Base-by-base conservation (phyloP, 2,113 vertebrate species). In the Siniperca chuatsi region DNA sequence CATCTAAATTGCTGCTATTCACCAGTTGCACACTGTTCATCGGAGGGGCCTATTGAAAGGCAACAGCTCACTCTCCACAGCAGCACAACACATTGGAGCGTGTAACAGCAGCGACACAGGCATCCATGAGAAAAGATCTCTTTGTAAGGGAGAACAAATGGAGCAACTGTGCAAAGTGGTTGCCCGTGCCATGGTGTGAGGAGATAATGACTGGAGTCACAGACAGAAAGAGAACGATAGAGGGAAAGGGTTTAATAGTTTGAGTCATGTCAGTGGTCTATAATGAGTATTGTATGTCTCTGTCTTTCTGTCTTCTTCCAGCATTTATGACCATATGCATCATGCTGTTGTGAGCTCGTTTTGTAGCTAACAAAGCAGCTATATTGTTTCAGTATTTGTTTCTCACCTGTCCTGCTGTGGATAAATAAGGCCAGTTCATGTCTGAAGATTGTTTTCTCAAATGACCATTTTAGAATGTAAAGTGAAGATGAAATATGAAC, bases 131-230 rank as follows among this genome's bases (percentile, higher is more conserved):
- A 92, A 90, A 89, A 79, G 82, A 77, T 20, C 71, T 79, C 90
- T 92, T 94, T 95, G 91, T 94, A 21, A 80, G 42, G 69, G 33
- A 73, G 70, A 90, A 94, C 89, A 93, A 93, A 88, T 68, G 84
- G 83, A 89, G 81, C 86, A 75, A 82, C 81, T 74, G 84, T 68
- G 83, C 84, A 72, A 65, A 85, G 79, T 78, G 82, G 85, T 67
- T 44, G 86, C 29, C 75, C 79, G 84, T 76, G 76, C 81, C 80
- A 58, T 76, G 76, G 68, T 78, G 81, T 84, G 86, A 89, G 78
- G 21, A 87, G 79, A 90, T 88, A 91, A 86, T 91, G 86, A 90
- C 91, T 77, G 68, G n/a, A 68, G 62, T 79, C 72, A 57, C 75
- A 33, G 82, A 68, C 70, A 91, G 69, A 81, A 82, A 25, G 58